phyloP scores from a whole-genome alignment of 2,888 invertebrate species.

The Polia nebulosa region DNA sequence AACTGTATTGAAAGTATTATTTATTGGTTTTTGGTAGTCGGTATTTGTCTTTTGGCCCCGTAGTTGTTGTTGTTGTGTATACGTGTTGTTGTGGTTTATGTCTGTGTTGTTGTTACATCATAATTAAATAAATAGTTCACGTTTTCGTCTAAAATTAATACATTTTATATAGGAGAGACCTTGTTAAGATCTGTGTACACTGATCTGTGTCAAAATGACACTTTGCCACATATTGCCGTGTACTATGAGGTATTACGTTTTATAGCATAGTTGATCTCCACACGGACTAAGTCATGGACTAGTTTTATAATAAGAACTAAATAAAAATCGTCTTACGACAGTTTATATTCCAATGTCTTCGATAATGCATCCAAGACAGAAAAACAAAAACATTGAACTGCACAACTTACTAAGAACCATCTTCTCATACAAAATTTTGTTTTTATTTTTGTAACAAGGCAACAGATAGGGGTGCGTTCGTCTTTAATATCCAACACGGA shows the following conservation, averaged over 20 bases:
- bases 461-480: constrained; percentile 32
- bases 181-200: no score
- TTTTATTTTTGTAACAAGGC: constrained; percentile 2
- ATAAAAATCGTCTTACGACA: neutral
- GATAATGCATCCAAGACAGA: neutral
- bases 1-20: neutral
- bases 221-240: no score
- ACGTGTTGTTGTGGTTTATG: no score
- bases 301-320: neutral
- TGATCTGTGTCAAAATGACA: no score
- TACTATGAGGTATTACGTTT: no score
- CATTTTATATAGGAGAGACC: no score
- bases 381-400: neutral
- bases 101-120: no score
- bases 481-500: constrained; percentile 13
- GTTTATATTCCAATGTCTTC: neutral
- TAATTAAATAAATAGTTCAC: no score
- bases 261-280: neutral
- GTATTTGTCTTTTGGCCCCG: neutral
- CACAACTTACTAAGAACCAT: neutral
- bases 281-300: neutral
- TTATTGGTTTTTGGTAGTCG: neutral
- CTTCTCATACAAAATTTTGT: neutral
- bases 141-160: no score
- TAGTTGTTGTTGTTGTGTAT: no score